Conservation (phyloP, 2,888 invertebrate species). For the Cataglyphis livida region DNA sequence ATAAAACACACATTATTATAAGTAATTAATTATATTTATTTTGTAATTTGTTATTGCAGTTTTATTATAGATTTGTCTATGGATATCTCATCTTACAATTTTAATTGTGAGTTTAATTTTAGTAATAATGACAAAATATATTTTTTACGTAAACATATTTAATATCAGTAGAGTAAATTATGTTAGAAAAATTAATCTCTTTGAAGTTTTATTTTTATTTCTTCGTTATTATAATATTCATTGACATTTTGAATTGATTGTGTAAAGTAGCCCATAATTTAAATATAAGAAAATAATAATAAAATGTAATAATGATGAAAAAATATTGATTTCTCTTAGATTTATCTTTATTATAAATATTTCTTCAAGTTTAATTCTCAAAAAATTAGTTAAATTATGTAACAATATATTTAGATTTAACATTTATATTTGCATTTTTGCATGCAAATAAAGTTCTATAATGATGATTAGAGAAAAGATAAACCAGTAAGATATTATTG, state of each 20-base stretch:
- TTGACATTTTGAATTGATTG: not conserved
- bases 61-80: not conserved
- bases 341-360: not conserved
- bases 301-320: no score
- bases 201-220: not conserved
- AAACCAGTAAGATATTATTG: not conserved
- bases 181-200: not conserved
- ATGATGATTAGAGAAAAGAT: not conserved
- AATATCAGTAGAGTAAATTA: not conserved
- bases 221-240: not conserved
- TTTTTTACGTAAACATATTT: not conserved
- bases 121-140: not conserved
- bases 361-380: not conserved
- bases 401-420: not conserved
- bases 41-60: not conserved
- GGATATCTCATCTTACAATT: not conserved
- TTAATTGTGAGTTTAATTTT: not conserved
- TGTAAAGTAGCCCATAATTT: not conserved
- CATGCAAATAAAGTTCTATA: not conserved
- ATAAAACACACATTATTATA: not conserved
- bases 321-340: not conserved
- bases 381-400: not conserved
- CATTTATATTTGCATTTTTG: not conserved
- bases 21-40: not conserved
- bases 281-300: not conserved